Base-by-base conservation (phyloP, 2,888 invertebrate genomes). In the Micropterix aruncella region DNA sequence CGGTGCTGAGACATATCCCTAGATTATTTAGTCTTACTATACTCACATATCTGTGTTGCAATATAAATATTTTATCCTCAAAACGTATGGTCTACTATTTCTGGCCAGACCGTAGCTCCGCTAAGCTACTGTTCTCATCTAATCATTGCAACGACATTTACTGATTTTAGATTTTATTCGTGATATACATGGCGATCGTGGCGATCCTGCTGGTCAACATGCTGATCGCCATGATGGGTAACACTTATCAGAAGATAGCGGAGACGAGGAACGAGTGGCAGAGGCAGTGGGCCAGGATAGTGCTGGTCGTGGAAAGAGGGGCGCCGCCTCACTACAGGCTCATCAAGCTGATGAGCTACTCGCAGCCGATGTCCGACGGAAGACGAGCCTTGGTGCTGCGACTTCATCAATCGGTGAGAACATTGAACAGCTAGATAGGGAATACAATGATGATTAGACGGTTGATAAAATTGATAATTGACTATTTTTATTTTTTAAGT, bases 201-300 rank as follows among this genome's bases (percentile, higher is more conserved):
- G 92, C 93, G 0, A 85, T 97, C 47, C 70, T 97, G 19, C 71
- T 97, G 46, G 91, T 97, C 42, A 97, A 97, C 74, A 93, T 97
- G 92, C 73, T 97, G 64, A 97, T 97, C 57, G 96, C 96, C 50
- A 97, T 97, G 96, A 97, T 97, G 97, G 97, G 96, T 0, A 96
- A 96, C 63, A 97, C 97, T 2, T 99, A 97, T 61, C 93, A 94
- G 62, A 91, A 94, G 68, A 95, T 97, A 53, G 93, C 93, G 1
- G 93, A 95, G 65, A 94, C 95, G 0, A 78, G 91, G 52, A 96
- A 96, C 61, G 96, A 97, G 63, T 97, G 96, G 95, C 94, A 96
- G 63, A 70, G 97, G 57, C 75, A 96, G 79, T 97, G 96, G 96
- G 97, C 97, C 0, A 75, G 96, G 52, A 97, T 97, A 49, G 96